Evolutionary conservation across 2,888 invertebrate species (phyloP), one percentile per base, ranked within the genome.

Genomic region (Orthosia gracilis): DNA sequence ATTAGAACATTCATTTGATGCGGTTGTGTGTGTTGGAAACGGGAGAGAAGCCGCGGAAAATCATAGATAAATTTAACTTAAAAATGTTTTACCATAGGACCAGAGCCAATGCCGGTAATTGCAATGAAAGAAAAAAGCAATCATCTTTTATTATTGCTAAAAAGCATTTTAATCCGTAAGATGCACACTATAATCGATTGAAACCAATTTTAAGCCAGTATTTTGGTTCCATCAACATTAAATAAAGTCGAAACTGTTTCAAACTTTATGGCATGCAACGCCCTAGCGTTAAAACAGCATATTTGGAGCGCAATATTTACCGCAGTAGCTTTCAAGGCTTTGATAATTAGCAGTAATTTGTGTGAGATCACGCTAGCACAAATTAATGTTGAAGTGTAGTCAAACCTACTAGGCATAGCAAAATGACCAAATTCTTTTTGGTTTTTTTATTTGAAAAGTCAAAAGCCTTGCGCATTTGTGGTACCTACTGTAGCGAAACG

Each of bases 291-390:
- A 15, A 49, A 21, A 49, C 52, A 21, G 13, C 26, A 21, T 52
- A 59, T 26, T 69, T 40, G 45, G 40, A 12, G 5, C 21, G 47
- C 15, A 57, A 59, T 59, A 21, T 13, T 58, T 31, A 15, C 40
- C 40, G 71, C 71, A 59, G 72, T 50, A 52, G 17, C 5, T 71
- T 71, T 40, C 50, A 70, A 70, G 50, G 50, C 4, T 70, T 58
- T 15, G 11, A 40, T 31, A 54, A 71, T 40, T 69, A 31, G 13
- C 47, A 58, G 23, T 40, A 23, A 49, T 40, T 49, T 55, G 7
- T 55, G 21, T 45, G 23, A 7, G 45, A 47, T 69, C 40, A 23
- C 18, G 70, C 57, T 18, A 21, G 57, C 23, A 69, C 3, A 49
- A 23, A 54, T 15, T 18, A 15, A 17, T 50, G 3, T 11, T 40